phyloP scores from a whole-genome alignment of 2,113 vertebrate genomes.

The Neofelis nebulosa region DNA sequence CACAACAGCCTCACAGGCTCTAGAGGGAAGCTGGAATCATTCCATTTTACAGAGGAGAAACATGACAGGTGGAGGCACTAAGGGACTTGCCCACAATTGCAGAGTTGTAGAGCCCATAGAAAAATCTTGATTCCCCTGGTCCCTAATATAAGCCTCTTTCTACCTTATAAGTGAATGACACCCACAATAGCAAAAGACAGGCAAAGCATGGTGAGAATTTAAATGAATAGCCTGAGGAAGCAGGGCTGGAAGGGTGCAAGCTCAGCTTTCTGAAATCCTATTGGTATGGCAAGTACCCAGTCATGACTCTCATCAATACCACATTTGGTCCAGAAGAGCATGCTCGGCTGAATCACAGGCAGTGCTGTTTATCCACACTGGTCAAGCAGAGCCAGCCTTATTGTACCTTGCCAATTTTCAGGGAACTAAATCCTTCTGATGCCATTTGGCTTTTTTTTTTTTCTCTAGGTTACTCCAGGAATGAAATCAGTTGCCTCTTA shows the following conservation, averaged over 20 bases:
- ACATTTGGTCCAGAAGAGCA: neutral
- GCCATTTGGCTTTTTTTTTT: neutral
- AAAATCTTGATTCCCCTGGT: neutral
- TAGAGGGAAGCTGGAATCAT: too few species aligned
- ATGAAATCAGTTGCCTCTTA: neutral
- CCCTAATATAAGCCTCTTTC: neutral
- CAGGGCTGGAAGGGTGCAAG: neutral
- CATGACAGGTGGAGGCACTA: neutral
- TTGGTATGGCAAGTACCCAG: neutral
- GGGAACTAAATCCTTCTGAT: neutral
- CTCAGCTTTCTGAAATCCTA: neutral
- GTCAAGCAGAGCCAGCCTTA: neutral
- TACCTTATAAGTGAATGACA: neutral
- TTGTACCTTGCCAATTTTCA: neutral
- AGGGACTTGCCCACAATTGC: neutral
- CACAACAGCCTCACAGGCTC: neutral
- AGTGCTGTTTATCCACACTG: neutral
- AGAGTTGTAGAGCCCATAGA: neutral
- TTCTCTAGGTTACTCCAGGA: neutral
- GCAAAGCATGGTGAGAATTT: neutral
- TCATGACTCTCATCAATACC: neutral
- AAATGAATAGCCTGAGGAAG: neutral
- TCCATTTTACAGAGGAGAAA: neutral
- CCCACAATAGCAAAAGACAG: neutral
- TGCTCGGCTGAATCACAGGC: neutral